These are phyloP conservation scores for Drosophila nigritarsus DNA, from an alignment of 2,888 invertebrate species.

Conservation along the genomic window DNA sequence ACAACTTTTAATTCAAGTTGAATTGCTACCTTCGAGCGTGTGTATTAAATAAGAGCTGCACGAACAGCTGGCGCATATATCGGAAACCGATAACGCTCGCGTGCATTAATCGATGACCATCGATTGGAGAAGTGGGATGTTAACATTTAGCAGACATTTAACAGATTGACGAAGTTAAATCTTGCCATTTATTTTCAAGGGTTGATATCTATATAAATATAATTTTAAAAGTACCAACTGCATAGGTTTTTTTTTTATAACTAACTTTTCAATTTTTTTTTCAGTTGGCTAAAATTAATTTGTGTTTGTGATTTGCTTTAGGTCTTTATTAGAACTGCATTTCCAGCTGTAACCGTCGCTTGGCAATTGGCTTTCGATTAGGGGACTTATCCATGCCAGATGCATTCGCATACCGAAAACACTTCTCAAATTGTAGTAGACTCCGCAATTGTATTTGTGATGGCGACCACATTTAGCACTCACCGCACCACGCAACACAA, in stretches of 20 bases:
- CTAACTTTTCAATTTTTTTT: background rate
- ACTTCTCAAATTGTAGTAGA: slow-evolving; percentile 89
- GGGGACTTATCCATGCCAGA: slow-evolving; percentile 91
- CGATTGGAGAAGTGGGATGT: background rate
- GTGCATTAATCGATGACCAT: background rate
- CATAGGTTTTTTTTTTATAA: background rate
- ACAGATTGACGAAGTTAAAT: background rate
- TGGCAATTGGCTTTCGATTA: slow-evolving; percentile 86
- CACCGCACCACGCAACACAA: slow-evolving; percentile 90
- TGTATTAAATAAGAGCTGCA: slow-evolving; percentile 67
- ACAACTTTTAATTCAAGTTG: slow-evolving; percentile 19
- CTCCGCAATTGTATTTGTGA: slow-evolving; percentile 88
- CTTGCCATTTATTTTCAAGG: background rate
- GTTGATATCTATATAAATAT: background rate
- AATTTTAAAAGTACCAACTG: background rate
- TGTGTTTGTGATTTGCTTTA: too few species aligned
- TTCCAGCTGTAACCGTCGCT: slow-evolving; percentile 29
- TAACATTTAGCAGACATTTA: background rate
- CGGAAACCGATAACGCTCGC: slow-evolving; percentile 4
- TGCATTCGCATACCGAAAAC: slow-evolving; percentile 93
- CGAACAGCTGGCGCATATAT: slow-evolving; percentile 30
- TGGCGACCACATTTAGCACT: slow-evolving; percentile 85
- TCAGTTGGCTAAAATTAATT: too few species aligned
- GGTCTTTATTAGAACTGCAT: too few species aligned
- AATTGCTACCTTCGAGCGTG: slow-evolving; percentile 32